These are phyloP conservation scores for Aspidiotus destructor DNA, from an alignment of 2,888 invertebrate species.

Conservation along the genomic window DNA sequence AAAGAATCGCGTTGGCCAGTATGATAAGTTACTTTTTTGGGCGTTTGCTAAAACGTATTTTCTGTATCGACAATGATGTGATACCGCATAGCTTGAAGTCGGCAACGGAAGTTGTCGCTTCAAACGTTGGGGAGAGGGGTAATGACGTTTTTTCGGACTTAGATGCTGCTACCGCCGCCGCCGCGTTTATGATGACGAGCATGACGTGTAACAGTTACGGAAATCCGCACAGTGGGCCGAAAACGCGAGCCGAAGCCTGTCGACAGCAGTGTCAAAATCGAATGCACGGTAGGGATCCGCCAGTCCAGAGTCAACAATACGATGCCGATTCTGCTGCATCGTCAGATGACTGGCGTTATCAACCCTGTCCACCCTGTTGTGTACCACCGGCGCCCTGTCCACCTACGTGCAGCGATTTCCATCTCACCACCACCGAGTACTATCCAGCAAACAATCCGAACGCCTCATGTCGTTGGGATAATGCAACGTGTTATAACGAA, in stretches of 20 bases:
- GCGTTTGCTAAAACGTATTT: too few relatives aligned
- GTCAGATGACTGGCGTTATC: background rate
- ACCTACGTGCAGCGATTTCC: slow-evolving; percentile 8
- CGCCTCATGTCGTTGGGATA: slow-evolving; percentile 23
- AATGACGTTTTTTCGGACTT: too few relatives aligned
- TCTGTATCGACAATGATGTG: too few relatives aligned
- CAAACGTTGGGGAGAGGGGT: too few relatives aligned
- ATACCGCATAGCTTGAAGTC: too few relatives aligned
- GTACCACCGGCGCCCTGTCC: slow-evolving; percentile 9
- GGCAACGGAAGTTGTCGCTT: too few relatives aligned
- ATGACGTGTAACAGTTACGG: background rate
- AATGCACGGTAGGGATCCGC: background rate
- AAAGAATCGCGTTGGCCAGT: too few relatives aligned
- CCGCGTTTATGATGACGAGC: background rate
- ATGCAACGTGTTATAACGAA: slow-evolving; percentile 26
- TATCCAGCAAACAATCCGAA: slow-evolving; percentile 22
- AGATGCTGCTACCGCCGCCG: background rate
- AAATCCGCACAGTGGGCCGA: slow-evolving; percentile 4
- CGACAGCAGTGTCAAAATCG: slow-evolving; percentile 10
- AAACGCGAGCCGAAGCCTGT: slow-evolving; percentile 20
- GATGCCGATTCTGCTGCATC: background rate
- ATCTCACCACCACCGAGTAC: slow-evolving; percentile 29
- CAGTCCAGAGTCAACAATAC: background rate
- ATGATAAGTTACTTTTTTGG: too few relatives aligned
- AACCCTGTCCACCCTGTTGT: slow-evolving; percentile 8